phyloP scores from a whole-genome alignment of 2,113 vertebrate species.

The Rhinolophus ferrumequinum region DNA sequence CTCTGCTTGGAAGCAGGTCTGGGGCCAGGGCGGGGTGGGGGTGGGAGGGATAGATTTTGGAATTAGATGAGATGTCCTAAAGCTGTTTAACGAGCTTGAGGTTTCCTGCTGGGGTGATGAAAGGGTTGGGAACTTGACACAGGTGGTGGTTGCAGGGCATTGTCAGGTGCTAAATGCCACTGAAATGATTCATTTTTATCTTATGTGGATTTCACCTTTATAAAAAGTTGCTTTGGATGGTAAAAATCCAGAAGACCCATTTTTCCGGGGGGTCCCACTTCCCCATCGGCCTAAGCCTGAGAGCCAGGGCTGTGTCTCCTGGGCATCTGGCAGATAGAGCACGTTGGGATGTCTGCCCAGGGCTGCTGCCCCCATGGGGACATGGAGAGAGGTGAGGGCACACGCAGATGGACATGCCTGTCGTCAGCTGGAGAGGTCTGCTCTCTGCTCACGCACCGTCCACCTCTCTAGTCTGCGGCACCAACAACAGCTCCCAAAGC shows the following conservation, averaged over 20 bases:
- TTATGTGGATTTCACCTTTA: neutral
- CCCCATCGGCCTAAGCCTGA: too few relatives aligned
- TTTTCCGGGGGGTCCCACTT: neutral
- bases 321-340: neutral
- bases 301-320: neutral
- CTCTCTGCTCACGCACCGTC: rapidly evolving
- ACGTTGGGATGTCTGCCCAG: neutral
- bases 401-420: neutral
- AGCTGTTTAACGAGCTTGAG: neutral
- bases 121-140: neutral
- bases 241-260: neutral
- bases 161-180: neutral
- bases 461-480: neutral
- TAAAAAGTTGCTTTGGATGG: neutral
- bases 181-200: neutral
- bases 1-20: neutral
- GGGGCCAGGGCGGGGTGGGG: neutral
- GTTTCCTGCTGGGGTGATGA: neutral
- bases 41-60: neutral
- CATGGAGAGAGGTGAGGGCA: too few relatives aligned
- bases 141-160: rapidly evolving
- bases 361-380: neutral
- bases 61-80: neutral
- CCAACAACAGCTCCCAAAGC: neutral
- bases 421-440: neutral